phyloP scores from a whole-genome alignment of 92 coral and sea anemone species.

The Paramuricea clavata region DNA sequence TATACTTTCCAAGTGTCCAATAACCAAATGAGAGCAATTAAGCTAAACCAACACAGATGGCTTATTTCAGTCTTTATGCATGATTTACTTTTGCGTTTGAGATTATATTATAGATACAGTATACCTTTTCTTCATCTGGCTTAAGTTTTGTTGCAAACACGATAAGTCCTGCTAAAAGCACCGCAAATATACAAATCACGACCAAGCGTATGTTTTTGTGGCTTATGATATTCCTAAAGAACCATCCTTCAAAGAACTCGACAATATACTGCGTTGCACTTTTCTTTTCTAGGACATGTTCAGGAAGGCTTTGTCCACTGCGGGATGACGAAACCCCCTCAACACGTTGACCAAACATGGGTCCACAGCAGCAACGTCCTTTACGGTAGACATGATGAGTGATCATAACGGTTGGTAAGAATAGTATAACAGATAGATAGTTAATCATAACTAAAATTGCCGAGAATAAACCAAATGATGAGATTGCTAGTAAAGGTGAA shows the following conservation, averaged over 20 bases:
- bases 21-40: too few species aligned
- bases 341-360: too few species aligned
- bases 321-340: too few species aligned
- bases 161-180: slow-evolving; percentile 74
- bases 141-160: slow-evolving; percentile 81
- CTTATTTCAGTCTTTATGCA: too few species aligned
- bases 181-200: slow-evolving; percentile 67
- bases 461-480: slow-evolving; percentile 78
- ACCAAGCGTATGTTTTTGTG: slow-evolving; percentile 84
- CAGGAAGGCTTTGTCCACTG: neutral
- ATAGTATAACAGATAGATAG: slow-evolving; percentile 70
- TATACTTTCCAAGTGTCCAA: too few species aligned
- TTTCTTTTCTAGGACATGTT: neutral
- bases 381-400: slow-evolving; percentile 68
- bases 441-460: slow-evolving; percentile 78
- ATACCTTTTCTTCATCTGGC: slow-evolving; percentile 98
- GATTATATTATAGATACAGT: too few species aligned
- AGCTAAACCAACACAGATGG: too few species aligned
- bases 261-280: neutral
- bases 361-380: slow-evolving; percentile 60
- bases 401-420: slow-evolving; percentile 74
- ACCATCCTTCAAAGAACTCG: slow-evolving; percentile 74
- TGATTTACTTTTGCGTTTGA: too few species aligned
- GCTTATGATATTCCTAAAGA: slow-evolving; percentile 75
- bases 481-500: slow-evolving; percentile 79